These are phyloP conservation scores for Neocrepidodera transversa DNA, from an alignment of 2,888 invertebrate species.

Conservation along the genomic window DNA sequence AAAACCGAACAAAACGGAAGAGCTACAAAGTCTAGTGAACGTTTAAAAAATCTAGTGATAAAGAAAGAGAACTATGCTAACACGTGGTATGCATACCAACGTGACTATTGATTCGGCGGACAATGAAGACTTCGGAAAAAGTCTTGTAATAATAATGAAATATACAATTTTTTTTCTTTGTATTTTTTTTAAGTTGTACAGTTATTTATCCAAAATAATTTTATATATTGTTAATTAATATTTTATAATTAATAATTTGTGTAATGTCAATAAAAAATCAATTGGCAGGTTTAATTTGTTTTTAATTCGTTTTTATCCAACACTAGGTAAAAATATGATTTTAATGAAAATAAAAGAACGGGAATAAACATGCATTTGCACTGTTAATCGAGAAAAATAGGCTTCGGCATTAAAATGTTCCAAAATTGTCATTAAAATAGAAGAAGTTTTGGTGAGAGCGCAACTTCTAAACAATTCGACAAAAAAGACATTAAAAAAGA, in stretches of 20 bases:
- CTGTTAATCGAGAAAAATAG: too few relatives aligned
- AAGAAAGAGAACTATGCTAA: slow-evolving; percentile 36
- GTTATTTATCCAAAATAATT: slow-evolving; percentile 42
- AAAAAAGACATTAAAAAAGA: too few relatives aligned
- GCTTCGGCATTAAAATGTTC: too few relatives aligned
- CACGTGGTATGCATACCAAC: slow-evolving; percentile 40
- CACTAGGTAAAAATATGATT: too few relatives aligned
- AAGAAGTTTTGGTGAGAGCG: too few relatives aligned
- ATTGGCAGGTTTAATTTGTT: slow-evolving; percentile 23
- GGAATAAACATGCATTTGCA: too few relatives aligned
- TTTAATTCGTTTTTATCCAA: too few relatives aligned
- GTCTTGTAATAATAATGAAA: not conserved
- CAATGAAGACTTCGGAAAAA: not conserved
- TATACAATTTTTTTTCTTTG: slow-evolving; percentile 6
- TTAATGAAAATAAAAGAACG: too few relatives aligned
- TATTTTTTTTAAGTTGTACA: slow-evolving; percentile 41
- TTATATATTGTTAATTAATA: slow-evolving; percentile 40
- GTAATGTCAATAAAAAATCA: slow-evolving; percentile 35
- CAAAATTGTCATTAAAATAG: too few relatives aligned
- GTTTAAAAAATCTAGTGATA: slow-evolving; percentile 35
- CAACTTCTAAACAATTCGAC: too few relatives aligned
- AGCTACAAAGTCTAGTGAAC: slow-evolving; percentile 24
- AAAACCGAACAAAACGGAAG: slow-evolving; percentile 23
- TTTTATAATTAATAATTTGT: slow-evolving; percentile 34
- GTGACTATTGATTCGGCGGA: slow-evolving; percentile 35